Evolutionary conservation across 2,888 invertebrate species (phyloP).

Genomic region (Crioceris asparagi): DNA sequence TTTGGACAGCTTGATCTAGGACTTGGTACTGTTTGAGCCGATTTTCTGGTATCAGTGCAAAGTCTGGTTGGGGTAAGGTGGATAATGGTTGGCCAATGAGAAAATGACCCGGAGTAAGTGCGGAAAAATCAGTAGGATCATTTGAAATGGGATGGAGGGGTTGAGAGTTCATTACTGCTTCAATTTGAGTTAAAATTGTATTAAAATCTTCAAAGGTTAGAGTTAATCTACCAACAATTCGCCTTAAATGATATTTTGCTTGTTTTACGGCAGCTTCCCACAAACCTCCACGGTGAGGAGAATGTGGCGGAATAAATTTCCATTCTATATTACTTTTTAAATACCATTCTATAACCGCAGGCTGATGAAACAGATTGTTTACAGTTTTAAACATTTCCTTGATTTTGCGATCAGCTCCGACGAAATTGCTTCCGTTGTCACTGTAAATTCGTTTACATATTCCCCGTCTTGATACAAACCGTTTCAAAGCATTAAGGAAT

Average conservation of each 20-base stretch:
- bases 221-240: slow-evolving; percentile 16
- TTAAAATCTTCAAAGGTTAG: slow-evolving; percentile 20
- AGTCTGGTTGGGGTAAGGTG: not conserved
- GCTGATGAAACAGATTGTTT: too few species aligned
- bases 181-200: slow-evolving; percentile 13
- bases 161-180: slow-evolving; percentile 14
- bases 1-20: slow-evolving; percentile 10
- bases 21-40: slow-evolving; percentile 6
- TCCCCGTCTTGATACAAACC: slow-evolving; percentile 12
- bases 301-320: slow-evolving; percentile 22
- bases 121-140: slow-evolving; percentile 8
- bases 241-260: slow-evolving; percentile 22
- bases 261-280: slow-evolving; percentile 25
- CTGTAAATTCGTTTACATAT: slow-evolving; percentile 10
- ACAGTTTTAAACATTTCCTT: slow-evolving; percentile 6
- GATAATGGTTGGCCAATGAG: slow-evolving; percentile 11
- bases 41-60: not conserved
- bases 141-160: slow-evolving; percentile 10
- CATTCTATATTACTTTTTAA: slow-evolving; percentile 3
- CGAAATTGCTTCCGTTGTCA: slow-evolving; percentile 11
- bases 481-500: slow-evolving; percentile 10
- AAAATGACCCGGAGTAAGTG: slow-evolving; percentile 17
- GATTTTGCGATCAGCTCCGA: slow-evolving; percentile 6
- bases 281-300: slow-evolving; percentile 24
- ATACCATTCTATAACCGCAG: not conserved